Evolutionary conservation across 2,113 vertebrate genomes (phyloP).

Genomic region (Rostratula benghalensis): DNA sequence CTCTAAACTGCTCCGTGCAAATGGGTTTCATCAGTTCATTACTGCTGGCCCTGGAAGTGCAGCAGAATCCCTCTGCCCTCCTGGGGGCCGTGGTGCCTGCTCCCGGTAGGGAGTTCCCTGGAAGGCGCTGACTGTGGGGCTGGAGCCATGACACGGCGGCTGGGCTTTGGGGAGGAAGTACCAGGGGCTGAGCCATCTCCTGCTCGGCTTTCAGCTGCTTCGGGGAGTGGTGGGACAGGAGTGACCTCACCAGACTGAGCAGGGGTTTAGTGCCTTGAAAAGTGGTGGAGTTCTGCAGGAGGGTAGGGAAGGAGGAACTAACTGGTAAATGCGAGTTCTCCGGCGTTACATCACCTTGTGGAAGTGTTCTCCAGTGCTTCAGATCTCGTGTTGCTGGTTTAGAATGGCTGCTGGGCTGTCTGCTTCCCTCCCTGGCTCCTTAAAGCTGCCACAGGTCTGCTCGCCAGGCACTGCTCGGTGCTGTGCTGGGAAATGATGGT

Average conservation of each 20-base stretch:
- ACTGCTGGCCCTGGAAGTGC: neutral
- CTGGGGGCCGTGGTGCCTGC: no score
- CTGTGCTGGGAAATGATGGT: neutral
- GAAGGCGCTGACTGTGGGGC: no score
- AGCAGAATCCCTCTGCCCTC: neutral
- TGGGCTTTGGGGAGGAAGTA: neutral
- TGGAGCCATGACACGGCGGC: slow-evolving; percentile 43
- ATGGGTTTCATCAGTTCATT: slow-evolving; percentile 50
- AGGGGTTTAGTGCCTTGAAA: neutral
- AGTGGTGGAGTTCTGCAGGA: neutral
- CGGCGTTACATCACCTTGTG: rapidly evolving
- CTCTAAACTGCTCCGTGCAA: neutral
- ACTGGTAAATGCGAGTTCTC: neutral
- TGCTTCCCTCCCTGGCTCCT: neutral
- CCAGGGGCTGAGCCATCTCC: slow-evolving; percentile 19
- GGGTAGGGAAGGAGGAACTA: neutral
- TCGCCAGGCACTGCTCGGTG: neutral
- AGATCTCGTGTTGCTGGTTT: neutral
- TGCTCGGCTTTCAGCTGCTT: neutral
- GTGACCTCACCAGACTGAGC: rapidly evolving
- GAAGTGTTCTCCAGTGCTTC: neutral
- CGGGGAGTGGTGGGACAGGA: neutral
- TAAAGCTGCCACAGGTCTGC: neutral
- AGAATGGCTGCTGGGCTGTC: neutral
- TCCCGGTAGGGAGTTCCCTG: no score